Base-by-base conservation (phyloP, 2,113 vertebrate species). In the Furnarius figulus region DNA sequence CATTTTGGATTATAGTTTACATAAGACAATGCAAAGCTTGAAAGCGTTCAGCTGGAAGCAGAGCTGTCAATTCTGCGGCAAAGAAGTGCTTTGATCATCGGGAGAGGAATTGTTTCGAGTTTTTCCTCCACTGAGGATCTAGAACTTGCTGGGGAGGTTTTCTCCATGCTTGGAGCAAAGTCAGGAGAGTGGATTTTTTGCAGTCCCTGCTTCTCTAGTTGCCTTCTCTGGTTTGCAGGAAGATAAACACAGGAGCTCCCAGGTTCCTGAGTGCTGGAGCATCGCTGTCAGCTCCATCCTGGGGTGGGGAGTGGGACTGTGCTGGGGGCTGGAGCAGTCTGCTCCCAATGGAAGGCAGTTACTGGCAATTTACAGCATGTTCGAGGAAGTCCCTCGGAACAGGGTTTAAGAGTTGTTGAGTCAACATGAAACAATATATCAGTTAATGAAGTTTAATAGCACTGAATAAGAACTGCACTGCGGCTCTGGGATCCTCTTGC, bases 391-490 rank as follows among this genome's bases (percentile, higher is more conserved):
- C 88, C 93, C 95, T 50, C 24, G 14, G 73, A 95, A 95, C 90
- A 73, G 62, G 86, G 61, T 42, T 96, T 94, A 92, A 96, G 93
- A 96, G 95, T 93, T 84, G 68, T 97, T 88, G 95, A 97, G 96
- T 90, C 96, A 95, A 96, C 88, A 85, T 10, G 73, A 92, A 96
- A 97, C 65, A 50, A 95, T 96, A 86, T 95, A 95, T 95, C 95
- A 93, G 95, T 93, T 97, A 96, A 97, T 96, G 96, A 96, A 95
- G 90, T 95, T 96, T 95, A 97, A 96, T 96, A 95, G 93, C 92
- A 90, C 83, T 53, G 92, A 70, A 14, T 96, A 96, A 95, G 96
- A 96, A 95, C 93, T 93, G 95, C 95, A 94, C 93, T 97, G 95
- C 44, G 21, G 88, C 93, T 95, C 95, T 96, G 96, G 95, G 96